These are phyloP conservation scores for Corythoichthys haematopterus DNA, from an alignment of 2,113 vertebrate species.

Conservation along the genomic window DNA sequence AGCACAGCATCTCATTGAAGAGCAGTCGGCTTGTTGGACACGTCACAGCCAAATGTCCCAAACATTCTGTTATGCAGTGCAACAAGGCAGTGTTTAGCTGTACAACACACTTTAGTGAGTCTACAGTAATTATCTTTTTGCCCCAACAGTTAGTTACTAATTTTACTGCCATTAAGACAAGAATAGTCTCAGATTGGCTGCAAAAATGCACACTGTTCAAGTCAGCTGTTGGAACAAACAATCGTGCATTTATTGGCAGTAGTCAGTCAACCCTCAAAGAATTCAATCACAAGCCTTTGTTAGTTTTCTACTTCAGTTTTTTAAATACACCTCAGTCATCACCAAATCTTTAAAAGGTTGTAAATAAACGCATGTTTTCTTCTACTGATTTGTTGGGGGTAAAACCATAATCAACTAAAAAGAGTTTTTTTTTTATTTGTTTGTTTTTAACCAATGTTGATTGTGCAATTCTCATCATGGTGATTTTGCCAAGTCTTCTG, in stretches of 20 bases:
- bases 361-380: conserved; percentile 37
- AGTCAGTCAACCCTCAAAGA: conserved; percentile 23
- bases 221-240: conserved; percentile 19
- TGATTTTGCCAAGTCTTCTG: not conserved
- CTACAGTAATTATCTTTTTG: not conserved
- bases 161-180: conserved; percentile 8
- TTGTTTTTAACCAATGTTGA: not conserved
- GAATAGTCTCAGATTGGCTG: conserved; percentile 24
- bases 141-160: not conserved
- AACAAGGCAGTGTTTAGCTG: no score
- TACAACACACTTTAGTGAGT: no score
- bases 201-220: conserved; percentile 29
- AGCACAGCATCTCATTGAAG: no score
- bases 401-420: conserved; percentile 26
- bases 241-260: conserved; percentile 28
- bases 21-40: no score
- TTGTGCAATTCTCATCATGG: not conserved
- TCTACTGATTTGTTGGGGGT: conserved; percentile 8
- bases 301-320: conserved; percentile 25
- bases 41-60: no score
- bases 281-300: conserved; percentile 3
- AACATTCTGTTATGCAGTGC: no score
- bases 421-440: not conserved
- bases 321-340: conserved; percentile 14
- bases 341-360: conserved; percentile 8